These are phyloP conservation scores for Colletes latitarsis DNA, from an alignment of 1,140 invertebrate genomes.

Conservation along the genomic window DNA sequence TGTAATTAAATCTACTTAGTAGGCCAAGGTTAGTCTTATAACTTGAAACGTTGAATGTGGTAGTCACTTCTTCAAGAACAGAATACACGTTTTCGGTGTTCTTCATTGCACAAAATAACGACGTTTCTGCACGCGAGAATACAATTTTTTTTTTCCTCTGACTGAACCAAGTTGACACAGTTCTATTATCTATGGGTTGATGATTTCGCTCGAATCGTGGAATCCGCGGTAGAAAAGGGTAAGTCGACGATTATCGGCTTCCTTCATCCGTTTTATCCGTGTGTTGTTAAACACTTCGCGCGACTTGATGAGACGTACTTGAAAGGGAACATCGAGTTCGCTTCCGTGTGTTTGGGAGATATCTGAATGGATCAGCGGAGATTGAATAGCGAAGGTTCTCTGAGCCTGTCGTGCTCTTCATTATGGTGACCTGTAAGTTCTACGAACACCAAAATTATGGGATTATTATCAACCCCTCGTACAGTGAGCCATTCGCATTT, in stretches of 20 bases:
- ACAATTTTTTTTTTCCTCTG: background rate
- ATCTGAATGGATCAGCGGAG: conserved; percentile 4
- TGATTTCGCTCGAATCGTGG: conserved; percentile 25
- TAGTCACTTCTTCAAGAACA: too few relatives aligned
- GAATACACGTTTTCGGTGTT: too few relatives aligned
- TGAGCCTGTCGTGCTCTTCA: too few relatives aligned
- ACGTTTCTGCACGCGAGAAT: too few relatives aligned
- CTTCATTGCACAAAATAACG: too few relatives aligned
- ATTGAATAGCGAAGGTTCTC: background rate
- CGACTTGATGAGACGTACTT: conserved; percentile 22
- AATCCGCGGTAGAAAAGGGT: background rate
- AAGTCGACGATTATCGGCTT: conserved; percentile 26
- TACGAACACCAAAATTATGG: too few relatives aligned
- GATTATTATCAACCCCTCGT: too few relatives aligned
- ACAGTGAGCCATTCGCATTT: too few relatives aligned
- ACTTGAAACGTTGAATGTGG: too few relatives aligned
- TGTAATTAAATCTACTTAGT: too few relatives aligned
- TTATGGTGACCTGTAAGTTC: too few relatives aligned
- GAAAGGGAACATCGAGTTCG: background rate
- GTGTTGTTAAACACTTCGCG: conserved; percentile 28
- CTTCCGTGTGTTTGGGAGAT: background rate
- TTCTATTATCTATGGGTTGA: conserved; percentile 23
- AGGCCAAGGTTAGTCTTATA: too few relatives aligned
- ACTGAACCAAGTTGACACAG: conserved; percentile 28
- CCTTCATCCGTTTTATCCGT: conserved; percentile 27